Evolutionary conservation across 1,140 invertebrate species (phyloP), one percentile per base, ranked within the genome.

Genomic region (Papilio xuthus): DNA sequence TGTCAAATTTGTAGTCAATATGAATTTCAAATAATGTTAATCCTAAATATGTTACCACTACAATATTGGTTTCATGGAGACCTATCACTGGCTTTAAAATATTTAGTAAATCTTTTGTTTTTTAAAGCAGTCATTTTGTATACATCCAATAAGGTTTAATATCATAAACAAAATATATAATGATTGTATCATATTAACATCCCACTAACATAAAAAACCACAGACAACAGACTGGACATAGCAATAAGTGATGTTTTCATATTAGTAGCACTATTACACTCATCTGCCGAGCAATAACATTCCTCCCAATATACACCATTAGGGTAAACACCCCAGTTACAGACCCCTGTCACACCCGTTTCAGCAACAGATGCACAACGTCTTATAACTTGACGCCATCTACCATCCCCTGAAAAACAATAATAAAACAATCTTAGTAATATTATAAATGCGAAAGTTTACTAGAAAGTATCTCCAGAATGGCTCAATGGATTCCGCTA

Each of bases 291-390:
- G 91, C 98, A 99, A 85, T 98, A 99, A 88, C 98, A 99, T 89
- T 98, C 97, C 90, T 99, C 97, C 98, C 98, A 99, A 87, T 98
- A 99, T 0, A 98, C 97, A 4, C 98, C 98, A 86, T 99, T 98
- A 78, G 97, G 96, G 82, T 97, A 96, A 15, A 98, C 97, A 18
- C 98, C 98, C 98, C 98, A 99, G 89, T 99, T 98, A 86, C 98
- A 99, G 1, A 98, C 97, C 56, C 97, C 97, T 0, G 97, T 98
- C 0, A 98, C 97, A 83, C 98, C 98, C 42, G 97, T 98, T 81
- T 98, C 97, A 9, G 97, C 96, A 2, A 98, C 97, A 1, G 97
- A 98, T 4, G 97, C 97, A 95, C 98, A 99, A 32, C 98, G 95
- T 41, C 98, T 94, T 75, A 98, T 97, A 0, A 99, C 98, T 93